phyloP scores from a whole-genome alignment of 1,140 invertebrate genomes.

The Galleria mellonella region DNA sequence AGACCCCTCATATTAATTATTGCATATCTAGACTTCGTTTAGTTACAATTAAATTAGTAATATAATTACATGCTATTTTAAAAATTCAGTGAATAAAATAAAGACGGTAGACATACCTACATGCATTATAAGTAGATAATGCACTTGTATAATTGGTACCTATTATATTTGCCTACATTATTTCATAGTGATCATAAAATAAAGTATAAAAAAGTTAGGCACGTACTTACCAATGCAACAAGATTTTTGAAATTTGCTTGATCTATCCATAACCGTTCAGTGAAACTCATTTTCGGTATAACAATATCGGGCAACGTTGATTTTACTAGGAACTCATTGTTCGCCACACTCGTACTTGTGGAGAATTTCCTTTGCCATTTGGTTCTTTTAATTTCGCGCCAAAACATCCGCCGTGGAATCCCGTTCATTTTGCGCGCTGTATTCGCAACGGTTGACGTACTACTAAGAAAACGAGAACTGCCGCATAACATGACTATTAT shows the following conservation, averaged over 20 bases:
- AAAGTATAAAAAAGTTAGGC: constrained; percentile 1
- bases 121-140: too few relatives aligned
- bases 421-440: constrained; percentile 29
- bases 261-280: constrained; percentile 42
- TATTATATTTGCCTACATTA: too few relatives aligned
- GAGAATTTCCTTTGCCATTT: constrained; percentile 42
- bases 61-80: too few relatives aligned
- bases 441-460: constrained; percentile 7
- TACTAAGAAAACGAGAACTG: constrained; percentile 14
- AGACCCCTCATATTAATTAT: too few relatives aligned
- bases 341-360: constrained; percentile 23
- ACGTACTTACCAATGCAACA: constrained; percentile 49
- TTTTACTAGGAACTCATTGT: constrained; percentile 44
- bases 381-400: constrained; percentile 43
- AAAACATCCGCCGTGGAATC: constrained; percentile 42
- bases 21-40: too few relatives aligned
- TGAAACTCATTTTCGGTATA: constrained; percentile 41
- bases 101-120: too few relatives aligned
- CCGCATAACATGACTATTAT: too few relatives aligned
- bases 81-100: too few relatives aligned
- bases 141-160: too few relatives aligned
- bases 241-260: constrained; percentile 33
- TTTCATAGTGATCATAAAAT: neutral
- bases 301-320: constrained; percentile 40
- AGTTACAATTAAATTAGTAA: too few relatives aligned